Evolutionary conservation across 2,888 invertebrate species (phyloP).

Genomic region (Girardia tigrina): DNA sequence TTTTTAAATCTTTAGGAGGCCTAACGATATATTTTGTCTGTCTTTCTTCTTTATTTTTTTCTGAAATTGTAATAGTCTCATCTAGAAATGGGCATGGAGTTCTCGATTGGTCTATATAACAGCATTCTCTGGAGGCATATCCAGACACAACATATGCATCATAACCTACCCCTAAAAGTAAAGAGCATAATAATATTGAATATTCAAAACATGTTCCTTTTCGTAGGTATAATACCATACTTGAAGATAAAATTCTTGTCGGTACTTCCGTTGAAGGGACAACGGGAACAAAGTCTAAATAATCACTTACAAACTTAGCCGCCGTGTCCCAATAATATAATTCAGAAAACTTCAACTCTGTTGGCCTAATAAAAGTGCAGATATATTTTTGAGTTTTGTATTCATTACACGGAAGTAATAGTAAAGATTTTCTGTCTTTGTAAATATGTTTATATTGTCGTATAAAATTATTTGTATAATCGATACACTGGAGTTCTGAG

Average conservation of each 20-base stretch:
- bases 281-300: conserved; percentile 62
- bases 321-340: conserved; percentile 62
- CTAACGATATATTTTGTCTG: conserved; percentile 46
- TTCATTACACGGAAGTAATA: conserved; percentile 44
- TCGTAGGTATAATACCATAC: conserved; percentile 60
- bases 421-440: conserved; percentile 47
- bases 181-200: conserved; percentile 66
- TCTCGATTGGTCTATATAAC: conserved; percentile 51
- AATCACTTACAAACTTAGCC: conserved; percentile 64
- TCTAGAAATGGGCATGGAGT: conserved; percentile 43
- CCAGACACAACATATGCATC: conserved; percentile 76
- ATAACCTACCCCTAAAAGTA: conserved; percentile 68
- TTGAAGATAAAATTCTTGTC: conserved; percentile 57
- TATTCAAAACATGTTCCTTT: conserved; percentile 71
- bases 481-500: conserved; percentile 46
- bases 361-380: conserved; percentile 66
- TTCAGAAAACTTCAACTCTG: conserved; percentile 61
- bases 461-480: conserved; percentile 49
- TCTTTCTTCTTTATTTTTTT: background rate
- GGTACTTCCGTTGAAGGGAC: conserved; percentile 51
- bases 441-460: conserved; percentile 50
- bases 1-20: conserved; percentile 47
- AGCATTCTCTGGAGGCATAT: conserved; percentile 65
- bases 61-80: background rate
- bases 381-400: conserved; percentile 64